phyloP scores from a whole-genome alignment of 2,888 invertebrate genomes.

The Frankliniella fusca region DNA sequence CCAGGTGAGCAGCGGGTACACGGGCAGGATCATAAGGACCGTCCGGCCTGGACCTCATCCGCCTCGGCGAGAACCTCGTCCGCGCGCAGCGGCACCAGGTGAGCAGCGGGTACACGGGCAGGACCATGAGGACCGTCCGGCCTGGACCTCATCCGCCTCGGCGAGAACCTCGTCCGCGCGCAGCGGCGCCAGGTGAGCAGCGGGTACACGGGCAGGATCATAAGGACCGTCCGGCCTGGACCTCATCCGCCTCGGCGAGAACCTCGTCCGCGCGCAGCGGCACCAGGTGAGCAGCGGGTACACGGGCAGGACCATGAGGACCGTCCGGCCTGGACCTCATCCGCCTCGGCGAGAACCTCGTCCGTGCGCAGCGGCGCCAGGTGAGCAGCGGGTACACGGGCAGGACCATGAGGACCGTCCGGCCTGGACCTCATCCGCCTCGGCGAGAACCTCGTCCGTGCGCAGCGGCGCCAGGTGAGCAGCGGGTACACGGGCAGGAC shows the following conservation, averaged over 20 bases:
- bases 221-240: conserved; percentile 51
- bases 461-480: conserved; percentile 46
- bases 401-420: no score
- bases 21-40: no score
- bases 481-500: no score
- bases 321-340: conserved; percentile 51
- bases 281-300: conserved; percentile 41
- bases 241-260: conserved; percentile 53
- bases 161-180: conserved; percentile 51
- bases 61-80: conserved; percentile 52
- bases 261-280: conserved; percentile 50
- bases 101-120: conserved; percentile 37
- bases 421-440: conserved; percentile 54
- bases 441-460: conserved; percentile 51
- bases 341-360: conserved; percentile 52
- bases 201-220: no score
- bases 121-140: no score
- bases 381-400: conserved; percentile 39
- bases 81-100: conserved; percentile 47
- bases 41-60: conserved; percentile 52
- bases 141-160: conserved; percentile 53
- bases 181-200: conserved; percentile 45
- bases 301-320: no score
- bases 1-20: conserved; percentile 41
- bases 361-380: conserved; percentile 48